Evolutionary conservation across 92 coral and sea anemone genomes (phyloP), one percentile per base, ranked within the genome.

Genomic region (Phymanthus crucifer): DNA sequence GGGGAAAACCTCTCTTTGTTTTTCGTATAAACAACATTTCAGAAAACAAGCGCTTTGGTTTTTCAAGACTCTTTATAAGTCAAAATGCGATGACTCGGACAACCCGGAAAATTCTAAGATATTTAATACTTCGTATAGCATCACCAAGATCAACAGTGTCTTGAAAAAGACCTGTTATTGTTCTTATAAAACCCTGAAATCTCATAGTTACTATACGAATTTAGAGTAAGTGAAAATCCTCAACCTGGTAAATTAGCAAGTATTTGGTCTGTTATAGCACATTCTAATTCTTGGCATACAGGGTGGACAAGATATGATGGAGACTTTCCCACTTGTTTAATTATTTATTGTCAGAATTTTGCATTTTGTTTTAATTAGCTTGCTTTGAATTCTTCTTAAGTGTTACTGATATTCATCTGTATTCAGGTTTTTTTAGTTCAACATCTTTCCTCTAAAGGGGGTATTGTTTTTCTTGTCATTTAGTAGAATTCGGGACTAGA

Each of bases 201-300:
- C 1, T 43, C 48, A 17, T 43, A 43, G 45, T 38, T 2, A 43
- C 48, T 43, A 43, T 43, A 11, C 10, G 13, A 43, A 3, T 54
- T 54, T 5, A 0, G 68, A n/a, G 35, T 61, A 48, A 70, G 6
- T 70, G 9, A 24, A 8, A 69, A 6, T 29, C 54, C 5, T 33
- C 2, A 19, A 31, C 6, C 9, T 40, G 21, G 24, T 68, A 12
- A 27, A 32, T 79, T 17, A 33, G 19, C 65, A 18, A 76, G 37
- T 40, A 14, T 58, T 58, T 33, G 65, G 19, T 61, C n/a, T 23
- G 10, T 76, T 35, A 3, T 61, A 61, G 34, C 29, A 17, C 68
- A 61, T 12, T 61, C 68, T 61, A 54, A 8, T 79, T 69, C 76
- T 65, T 80, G 27, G 70, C 75, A 70, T 80, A n/a, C n/a, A 70